Percentiles rank a stretch among this genome's conserved stretches.
Conservation (phyloP, 2,888 invertebrate genomes). For the Caenorhabditis uteleia region DNA sequence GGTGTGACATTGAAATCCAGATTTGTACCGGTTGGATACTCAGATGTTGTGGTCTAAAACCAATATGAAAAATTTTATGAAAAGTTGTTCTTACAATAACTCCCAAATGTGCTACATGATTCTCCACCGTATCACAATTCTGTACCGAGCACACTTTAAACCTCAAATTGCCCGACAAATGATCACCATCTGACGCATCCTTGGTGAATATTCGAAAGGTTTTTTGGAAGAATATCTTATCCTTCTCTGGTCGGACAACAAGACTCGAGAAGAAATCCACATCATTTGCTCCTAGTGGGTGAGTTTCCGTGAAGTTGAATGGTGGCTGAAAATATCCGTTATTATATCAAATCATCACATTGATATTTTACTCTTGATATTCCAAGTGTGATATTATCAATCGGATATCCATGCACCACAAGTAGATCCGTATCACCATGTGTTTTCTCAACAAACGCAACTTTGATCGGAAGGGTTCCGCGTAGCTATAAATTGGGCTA, state of each 20-base stretch:
- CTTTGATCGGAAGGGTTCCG: slow-evolving; percentile 14
- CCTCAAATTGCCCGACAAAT: slow-evolving; percentile 13
- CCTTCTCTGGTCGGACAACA: slow-evolving; percentile 6
- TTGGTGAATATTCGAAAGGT: slow-evolving; percentile 26
- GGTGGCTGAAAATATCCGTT: slow-evolving; percentile 4
- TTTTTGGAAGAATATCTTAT: slow-evolving; percentile 13
- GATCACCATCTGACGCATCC: slow-evolving; percentile 22
- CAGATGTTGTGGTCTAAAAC: too few species aligned
- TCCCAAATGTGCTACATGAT: neutral
- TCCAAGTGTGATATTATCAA: slow-evolving; percentile 46
- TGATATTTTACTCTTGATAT: slow-evolving; percentile 25
- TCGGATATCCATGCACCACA: slow-evolving; percentile 54
- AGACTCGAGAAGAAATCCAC: slow-evolving; percentile 18
- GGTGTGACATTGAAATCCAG: too few species aligned
- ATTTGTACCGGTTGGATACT: too few species aligned
- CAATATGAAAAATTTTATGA: too few species aligned
- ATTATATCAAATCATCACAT: neutral
- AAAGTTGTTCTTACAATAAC: too few species aligned
- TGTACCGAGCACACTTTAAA: neutral
- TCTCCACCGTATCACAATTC: neutral
- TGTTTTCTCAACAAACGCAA: slow-evolving; percentile 19
- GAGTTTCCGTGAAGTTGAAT: slow-evolving; percentile 15
- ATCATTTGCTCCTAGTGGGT: slow-evolving; percentile 8
- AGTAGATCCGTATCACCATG: slow-evolving; percentile 35
- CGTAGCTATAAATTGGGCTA: slow-evolving; percentile 35